These are phyloP conservation scores for Solenopsis fugax DNA, from an alignment of 1,140 invertebrate species.

Conservation along the genomic window DNA sequence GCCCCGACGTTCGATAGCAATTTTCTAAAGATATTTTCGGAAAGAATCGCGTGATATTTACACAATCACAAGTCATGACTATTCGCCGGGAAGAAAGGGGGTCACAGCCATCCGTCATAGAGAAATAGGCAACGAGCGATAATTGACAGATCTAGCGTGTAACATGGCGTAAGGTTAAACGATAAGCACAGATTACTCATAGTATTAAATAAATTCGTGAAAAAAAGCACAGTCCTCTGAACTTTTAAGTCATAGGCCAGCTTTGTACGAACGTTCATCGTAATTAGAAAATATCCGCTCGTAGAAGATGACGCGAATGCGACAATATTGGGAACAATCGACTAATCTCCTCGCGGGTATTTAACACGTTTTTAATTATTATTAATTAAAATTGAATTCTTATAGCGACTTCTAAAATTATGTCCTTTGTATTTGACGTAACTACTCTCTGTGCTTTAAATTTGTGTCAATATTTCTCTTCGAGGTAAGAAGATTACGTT, in stretches of 20 bases:
- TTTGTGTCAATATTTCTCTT: not conserved
- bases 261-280: not conserved
- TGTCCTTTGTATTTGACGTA: not conserved
- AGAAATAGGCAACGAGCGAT: conserved; percentile 48
- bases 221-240: not conserved
- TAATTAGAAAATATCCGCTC: not conserved
- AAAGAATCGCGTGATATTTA: conserved; percentile 17
- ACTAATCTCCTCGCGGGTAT: not conserved
- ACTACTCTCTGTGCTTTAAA: not conserved
- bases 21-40: conserved; percentile 9
- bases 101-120: not conserved
- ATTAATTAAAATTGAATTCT: not conserved
- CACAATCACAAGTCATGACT: not conserved
- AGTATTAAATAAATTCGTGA: not conserved
- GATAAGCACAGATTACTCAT: conserved; percentile 18
- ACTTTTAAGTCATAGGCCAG: not conserved
- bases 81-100: conserved; percentile 3
- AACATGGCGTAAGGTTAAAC: conserved; percentile 36
- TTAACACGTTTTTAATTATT: not conserved
- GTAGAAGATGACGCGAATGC: not conserved
- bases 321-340: not conserved
- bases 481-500: not conserved
- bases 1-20: not conserved
- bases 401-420: not conserved
- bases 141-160: conserved; percentile 30